These are phyloP conservation scores for Polymixis lichenea DNA, from an alignment of 2,888 invertebrate genomes.

Conservation along the genomic window DNA sequence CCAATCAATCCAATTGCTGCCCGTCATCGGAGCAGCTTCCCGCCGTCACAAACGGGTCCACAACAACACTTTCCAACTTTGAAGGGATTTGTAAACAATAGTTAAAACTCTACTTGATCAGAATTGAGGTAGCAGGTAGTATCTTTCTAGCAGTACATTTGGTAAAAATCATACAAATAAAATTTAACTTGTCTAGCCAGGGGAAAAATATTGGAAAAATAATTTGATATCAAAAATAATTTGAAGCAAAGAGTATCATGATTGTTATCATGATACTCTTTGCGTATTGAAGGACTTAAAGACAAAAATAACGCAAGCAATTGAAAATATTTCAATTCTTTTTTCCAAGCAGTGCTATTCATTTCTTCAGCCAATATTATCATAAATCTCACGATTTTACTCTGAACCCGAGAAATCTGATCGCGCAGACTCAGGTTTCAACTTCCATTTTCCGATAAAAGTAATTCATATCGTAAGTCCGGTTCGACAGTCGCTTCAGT, in stretches of 20 bases:
- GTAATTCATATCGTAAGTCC: constrained; percentile 53
- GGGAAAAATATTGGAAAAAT: background rate
- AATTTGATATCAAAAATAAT: background rate
- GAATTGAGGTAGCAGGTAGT: background rate
- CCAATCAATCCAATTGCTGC: constrained; percentile 76
- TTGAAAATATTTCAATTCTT: background rate
- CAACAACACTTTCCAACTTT: constrained; percentile 53
- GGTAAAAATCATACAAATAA: background rate
- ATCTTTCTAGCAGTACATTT: too few species aligned
- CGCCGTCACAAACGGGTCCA: constrained; percentile 66
- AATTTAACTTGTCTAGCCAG: too few species aligned
- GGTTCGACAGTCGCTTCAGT: constrained; percentile 29
- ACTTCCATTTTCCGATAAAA: constrained; percentile 58
- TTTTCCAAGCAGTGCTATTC: constrained; percentile 22
- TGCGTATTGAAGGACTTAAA: constrained; percentile 20
- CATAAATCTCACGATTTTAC: constrained; percentile 47
- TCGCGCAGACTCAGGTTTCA: constrained; percentile 51
- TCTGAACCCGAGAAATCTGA: constrained; percentile 45
- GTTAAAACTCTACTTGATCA: background rate
- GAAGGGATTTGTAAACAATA: constrained; percentile 33
- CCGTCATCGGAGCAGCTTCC: constrained; percentile 68
- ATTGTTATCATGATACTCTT: background rate
- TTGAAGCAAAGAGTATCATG: too few species aligned
- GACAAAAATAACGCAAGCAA: constrained; percentile 8
- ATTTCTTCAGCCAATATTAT: constrained; percentile 42